These are phyloP conservation scores for Lymantria monacha DNA, from an alignment of 2,888 invertebrate genomes.

Conservation along the genomic window DNA sequence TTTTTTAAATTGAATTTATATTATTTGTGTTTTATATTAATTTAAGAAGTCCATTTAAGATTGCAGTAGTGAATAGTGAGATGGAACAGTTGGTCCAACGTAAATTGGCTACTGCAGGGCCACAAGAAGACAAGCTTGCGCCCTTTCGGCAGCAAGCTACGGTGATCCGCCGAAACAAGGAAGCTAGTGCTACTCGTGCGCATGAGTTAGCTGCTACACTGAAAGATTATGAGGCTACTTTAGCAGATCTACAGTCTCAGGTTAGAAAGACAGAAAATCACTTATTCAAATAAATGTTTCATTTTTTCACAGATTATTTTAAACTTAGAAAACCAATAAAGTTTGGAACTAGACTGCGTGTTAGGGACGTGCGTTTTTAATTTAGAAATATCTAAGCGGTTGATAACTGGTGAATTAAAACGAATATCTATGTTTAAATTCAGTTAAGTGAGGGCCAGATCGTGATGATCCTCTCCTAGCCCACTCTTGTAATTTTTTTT, in stretches of 20 bases:
- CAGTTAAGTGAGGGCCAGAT: too few relatives aligned
- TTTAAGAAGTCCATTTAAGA: constrained; percentile 39
- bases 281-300: background rate
- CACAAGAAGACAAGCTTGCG: constrained; percentile 87
- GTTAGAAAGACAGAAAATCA: constrained; percentile 32
- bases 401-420: too few relatives aligned
- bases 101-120: constrained; percentile 84
- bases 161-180: constrained; percentile 90
- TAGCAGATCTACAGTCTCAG: constrained; percentile 81
- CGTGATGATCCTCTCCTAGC: too few relatives aligned
- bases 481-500: too few relatives aligned
- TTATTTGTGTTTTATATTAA: background rate
- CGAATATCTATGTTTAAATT: too few relatives aligned
- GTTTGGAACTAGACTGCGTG: too few relatives aligned
- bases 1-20: background rate
- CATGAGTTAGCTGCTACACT: constrained; percentile 85
- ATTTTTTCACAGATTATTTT: too few relatives aligned
- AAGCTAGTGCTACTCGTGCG: constrained; percentile 86
- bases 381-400: too few relatives aligned
- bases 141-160: constrained; percentile 93
- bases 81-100: constrained; percentile 88
- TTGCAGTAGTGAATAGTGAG: constrained; percentile 80
- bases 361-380: too few relatives aligned
- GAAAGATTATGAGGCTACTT: constrained; percentile 82
- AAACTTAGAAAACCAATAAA: too few relatives aligned